Base-by-base conservation (phyloP, 2,888 invertebrate species). In the Apamea anceps region DNA sequence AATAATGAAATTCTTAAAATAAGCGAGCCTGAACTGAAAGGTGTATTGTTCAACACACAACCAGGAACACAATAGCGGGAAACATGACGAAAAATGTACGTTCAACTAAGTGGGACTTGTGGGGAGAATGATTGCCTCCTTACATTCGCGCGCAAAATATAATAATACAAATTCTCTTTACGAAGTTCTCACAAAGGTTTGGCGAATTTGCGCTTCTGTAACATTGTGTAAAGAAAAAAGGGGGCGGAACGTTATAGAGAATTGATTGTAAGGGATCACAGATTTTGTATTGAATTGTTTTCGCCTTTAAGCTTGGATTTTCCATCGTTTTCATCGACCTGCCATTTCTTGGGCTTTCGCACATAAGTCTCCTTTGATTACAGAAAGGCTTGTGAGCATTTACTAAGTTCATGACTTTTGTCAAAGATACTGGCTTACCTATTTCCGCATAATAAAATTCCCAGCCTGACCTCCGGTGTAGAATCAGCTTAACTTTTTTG, bases 81-180 rank as follows among this genome's bases (percentile, higher is more conserved):
- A 83, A 84, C 62, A 79, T 74, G 76, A 80, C 76, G 75, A 84
- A 81, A 80, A 86, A 72, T 77, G 66, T 81, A 72, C 79, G 68
- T 65, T 79, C 62, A 72, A 68, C 82, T 87, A 87, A 87, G 76
- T 77, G 82, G 75, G 68, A 37, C 75, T 82, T 77, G 86, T 72
- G 80, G 76, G 71, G 65, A 71, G 82, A 88, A 77, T 75, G 77
- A 85, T 85, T 76, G 75, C 75, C 57, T 62, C 60, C 62, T 74
- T 72, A 75, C 74, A 77, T 79, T 87, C 62, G 65, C 54, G 73
- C 73, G 72, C 66, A 63, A 85, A 81, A 81, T 79, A 81, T 77
- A 76, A 78, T 78, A 82, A 85, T 78, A 82, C 68, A 76, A 85
- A 80, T 60, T 76, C 82, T 79, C 75, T 78, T 45, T 66, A 72